phyloP scores from a whole-genome alignment of 2,797 vertebrate species.

The Pteropus rufus region DNA sequence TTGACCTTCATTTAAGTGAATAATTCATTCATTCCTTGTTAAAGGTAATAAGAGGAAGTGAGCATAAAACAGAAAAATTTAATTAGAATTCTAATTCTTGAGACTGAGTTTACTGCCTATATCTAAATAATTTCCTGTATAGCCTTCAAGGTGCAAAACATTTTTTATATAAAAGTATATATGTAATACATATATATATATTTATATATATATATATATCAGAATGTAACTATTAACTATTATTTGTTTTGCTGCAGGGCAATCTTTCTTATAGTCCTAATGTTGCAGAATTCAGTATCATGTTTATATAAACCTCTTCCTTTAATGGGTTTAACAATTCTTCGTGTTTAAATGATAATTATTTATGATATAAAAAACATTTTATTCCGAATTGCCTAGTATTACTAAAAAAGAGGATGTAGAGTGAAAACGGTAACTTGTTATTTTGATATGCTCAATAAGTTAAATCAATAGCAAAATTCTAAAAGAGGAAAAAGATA shows the following conservation, averaged over 20 bases:
- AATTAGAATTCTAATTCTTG: neutral
- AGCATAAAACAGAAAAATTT: neutral
- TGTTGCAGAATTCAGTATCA: neutral
- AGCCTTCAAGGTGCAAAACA: constrained; percentile 40
- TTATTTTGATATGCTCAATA: constrained; percentile 80
- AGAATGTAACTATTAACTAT: constrained; percentile 31
- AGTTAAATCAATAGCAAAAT: constrained; percentile 77
- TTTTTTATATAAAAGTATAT: constrained; percentile 18
- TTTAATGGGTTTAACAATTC: constrained; percentile 43
- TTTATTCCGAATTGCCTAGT: constrained; percentile 76
- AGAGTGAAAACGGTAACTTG: constrained; percentile 74
- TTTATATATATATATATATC: neutral
- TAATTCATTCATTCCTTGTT: constrained; percentile 57
- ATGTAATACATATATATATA: neutral
- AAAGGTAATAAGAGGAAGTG: constrained; percentile 36
- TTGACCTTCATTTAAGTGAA: constrained; percentile 47
- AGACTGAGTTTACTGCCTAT: neutral
- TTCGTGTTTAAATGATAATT: constrained; percentile 73
- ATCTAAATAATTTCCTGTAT: neutral
- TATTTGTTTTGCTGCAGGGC: constrained; percentile 41
- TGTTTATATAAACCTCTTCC: constrained; percentile 52
- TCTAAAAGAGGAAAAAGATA: constrained; percentile 89
- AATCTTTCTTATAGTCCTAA: constrained; percentile 61
- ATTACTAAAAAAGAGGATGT: constrained; percentile 72
- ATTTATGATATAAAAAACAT: constrained; percentile 71